Base-by-base conservation (phyloP, 2,797 vertebrate genomes). In the Catamblyrhynchus diadema region DNA sequence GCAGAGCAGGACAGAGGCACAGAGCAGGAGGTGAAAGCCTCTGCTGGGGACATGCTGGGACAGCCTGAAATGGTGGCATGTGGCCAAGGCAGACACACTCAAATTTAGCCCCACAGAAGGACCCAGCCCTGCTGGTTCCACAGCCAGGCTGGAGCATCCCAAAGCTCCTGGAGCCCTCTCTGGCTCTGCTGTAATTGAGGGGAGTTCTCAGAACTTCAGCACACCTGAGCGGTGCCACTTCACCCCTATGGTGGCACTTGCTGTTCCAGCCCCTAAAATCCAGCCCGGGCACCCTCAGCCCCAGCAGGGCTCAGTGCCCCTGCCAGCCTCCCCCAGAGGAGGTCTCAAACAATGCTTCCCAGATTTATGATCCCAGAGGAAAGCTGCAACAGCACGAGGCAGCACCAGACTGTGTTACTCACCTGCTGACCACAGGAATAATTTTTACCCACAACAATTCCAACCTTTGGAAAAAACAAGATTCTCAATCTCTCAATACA, bases 101-200 rank as follows among this genome's bases (percentile, higher is more conserved):
- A 8, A 3, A 19, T 20, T 10, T 1, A 37, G 24, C 8, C 12
- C 27, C 44, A 28, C 0, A 0, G 30, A 16, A 50, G 42, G 42
- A 61, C 14, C 37, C 5, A 23, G 21, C 5, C 10, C 15, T 1
- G 0, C 30, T 21, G 30, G 12, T 32, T 78, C 30, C 81, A 66
- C 45, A 44, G 35, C 42, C 2, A 2, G 11, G 24, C 3, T 16
- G 19, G 50, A 87, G 67, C 1, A 9, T n/a, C n/a, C 75, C 8
- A 39, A 42, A 81, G 41, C 30, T 30, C 48, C 48, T 32, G 56
- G 64, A 44, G 73, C 30, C 30, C 50, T 41, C 61, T 27, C 45
- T 42, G 22, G 42, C 56, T 77, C 57, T 1, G 2, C 65, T 60
- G 30, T 10, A n/a, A 44, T 8, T 3, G 15, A 54, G 11, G 25